Percentiles rank a stretch among this genome's conserved stretches.
These are phyloP conservation scores for Phataginus tricuspis DNA, from an alignment of 2,797 vertebrate species.

Conservation along the genomic window DNA sequence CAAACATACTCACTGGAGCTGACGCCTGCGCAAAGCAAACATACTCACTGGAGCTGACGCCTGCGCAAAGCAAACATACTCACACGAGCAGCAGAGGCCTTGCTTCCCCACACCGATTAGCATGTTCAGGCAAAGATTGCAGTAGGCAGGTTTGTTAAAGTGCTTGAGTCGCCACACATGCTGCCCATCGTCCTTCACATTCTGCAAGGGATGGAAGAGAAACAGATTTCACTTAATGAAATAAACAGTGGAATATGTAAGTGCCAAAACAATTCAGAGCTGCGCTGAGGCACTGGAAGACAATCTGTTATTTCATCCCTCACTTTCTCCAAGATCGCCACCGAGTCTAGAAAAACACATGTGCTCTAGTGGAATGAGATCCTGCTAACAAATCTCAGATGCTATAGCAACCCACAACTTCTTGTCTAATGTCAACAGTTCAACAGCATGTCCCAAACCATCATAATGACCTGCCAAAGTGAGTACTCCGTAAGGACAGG, in stretches of 20 bases:
- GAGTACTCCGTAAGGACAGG: neutral
- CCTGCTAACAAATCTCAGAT: neutral
- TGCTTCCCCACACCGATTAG: slow-evolving; percentile 96
- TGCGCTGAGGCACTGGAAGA: slow-evolving; percentile 81
- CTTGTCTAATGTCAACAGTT: neutral
- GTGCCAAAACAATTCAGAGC: slow-evolving; percentile 83
- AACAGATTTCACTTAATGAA: slow-evolving; percentile 85
- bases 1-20: too few species aligned
- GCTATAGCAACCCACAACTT: slow-evolving; percentile 9
- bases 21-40: too few species aligned
- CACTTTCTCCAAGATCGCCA: slow-evolving; percentile 77
- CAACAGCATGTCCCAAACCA: neutral
- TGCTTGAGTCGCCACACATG: slow-evolving; percentile 98
- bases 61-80: slow-evolving; percentile 80
- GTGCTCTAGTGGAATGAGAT: slow-evolving; percentile 26
- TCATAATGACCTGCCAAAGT: neutral
- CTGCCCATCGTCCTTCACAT: slow-evolving; percentile 97
- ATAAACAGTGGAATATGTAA: slow-evolving; percentile 80
- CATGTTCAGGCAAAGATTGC: slow-evolving; percentile 97
- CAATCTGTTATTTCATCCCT: slow-evolving; percentile 85
- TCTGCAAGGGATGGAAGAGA: slow-evolving; percentile 87
- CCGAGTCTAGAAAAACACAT: slow-evolving; percentile 77
- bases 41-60: neutral
- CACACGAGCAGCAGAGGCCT: slow-evolving; percentile 97
- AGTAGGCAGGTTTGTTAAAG: slow-evolving; percentile 98